Conservation (phyloP, 2,113 vertebrate genomes). For the Crotalus horridus region DNA sequence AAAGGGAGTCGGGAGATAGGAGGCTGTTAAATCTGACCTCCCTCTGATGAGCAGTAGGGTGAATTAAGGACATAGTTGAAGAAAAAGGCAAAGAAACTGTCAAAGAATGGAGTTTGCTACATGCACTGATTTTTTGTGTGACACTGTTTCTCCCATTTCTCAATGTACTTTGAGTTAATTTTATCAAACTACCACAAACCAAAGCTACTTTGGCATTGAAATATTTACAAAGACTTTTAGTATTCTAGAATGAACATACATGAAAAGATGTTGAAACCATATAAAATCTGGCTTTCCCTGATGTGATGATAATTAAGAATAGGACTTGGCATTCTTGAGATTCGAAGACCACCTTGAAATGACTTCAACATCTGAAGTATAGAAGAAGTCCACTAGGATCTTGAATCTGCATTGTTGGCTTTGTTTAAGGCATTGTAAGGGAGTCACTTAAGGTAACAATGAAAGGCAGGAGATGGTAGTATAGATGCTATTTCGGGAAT, state of each 20-base stretch:
- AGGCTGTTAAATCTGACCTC: not conserved
- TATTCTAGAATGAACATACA: not conserved
- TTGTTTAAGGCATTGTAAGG: not conserved
- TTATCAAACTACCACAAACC: not conserved
- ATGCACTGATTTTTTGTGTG: not conserved
- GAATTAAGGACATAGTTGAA: conserved; percentile 16
- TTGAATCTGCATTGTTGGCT: not conserved
- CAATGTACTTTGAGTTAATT: conserved; percentile 12
- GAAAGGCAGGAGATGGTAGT: not conserved
- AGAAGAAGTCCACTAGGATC: not conserved
- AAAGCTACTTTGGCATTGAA: not conserved
- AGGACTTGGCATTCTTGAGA: conserved; percentile 7
- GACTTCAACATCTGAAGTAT: not conserved
- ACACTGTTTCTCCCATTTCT: not conserved
- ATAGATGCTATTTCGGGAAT: too few species aligned
- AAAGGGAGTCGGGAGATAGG: not conserved
- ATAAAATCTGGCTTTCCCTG: not conserved
- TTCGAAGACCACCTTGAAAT: not conserved
- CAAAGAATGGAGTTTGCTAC: not conserved
- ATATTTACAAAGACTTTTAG: not conserved
- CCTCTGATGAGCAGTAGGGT: not conserved
- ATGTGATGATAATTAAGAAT: conserved; percentile 1
- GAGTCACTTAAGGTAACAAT: not conserved
- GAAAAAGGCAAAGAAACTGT: not conserved
- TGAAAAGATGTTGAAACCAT: not conserved